Conservation (phyloP, 92 coral and sea anemone genomes). For the Palythoa heliodiscus region DNA sequence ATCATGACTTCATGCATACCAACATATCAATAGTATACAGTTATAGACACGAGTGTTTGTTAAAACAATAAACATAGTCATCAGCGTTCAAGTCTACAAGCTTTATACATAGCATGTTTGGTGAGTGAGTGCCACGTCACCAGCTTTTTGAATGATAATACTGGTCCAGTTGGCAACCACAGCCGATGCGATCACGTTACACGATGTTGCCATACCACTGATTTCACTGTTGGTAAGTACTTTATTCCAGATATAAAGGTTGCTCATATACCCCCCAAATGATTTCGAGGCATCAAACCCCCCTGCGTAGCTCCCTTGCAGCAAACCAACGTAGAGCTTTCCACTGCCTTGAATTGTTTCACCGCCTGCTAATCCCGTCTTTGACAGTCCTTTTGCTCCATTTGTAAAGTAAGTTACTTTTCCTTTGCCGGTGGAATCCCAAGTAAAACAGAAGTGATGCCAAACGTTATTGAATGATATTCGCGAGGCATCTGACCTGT, state of each 20-base stretch:
- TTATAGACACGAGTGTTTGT: too few relatives aligned
- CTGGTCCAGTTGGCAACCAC: slow-evolving; percentile 2
- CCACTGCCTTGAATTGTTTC: slow-evolving; percentile 1
- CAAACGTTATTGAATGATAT: slow-evolving; percentile 14
- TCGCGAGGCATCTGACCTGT: slow-evolving; percentile 1
- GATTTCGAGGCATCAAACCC: slow-evolving; percentile 17
- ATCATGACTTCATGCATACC: too few relatives aligned
- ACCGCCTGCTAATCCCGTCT: background rate
- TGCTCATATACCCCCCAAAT: slow-evolving; percentile 18
- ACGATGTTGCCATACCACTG: background rate
- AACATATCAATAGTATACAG: too few relatives aligned
- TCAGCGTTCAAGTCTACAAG: background rate
- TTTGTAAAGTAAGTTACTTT: background rate
- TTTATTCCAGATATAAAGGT: slow-evolving; percentile 20
- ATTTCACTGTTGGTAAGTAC: background rate
- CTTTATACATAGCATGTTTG: background rate
- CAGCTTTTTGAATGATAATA: background rate
- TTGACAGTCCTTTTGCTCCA: slow-evolving; percentile 2
- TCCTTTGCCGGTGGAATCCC: background rate
- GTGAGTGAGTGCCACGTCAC: slow-evolving; percentile 1
- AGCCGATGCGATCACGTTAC: background rate
- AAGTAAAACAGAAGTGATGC: slow-evolving; percentile 34
- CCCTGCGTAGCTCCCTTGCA: slow-evolving; percentile 27
- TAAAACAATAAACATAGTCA: background rate
- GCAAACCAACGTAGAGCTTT: slow-evolving; percentile 22